Evolutionary conservation across 2,797 vertebrate species (phyloP), one percentile per base, ranked within the genome.

Genomic region (Scleropages formosus): DNA sequence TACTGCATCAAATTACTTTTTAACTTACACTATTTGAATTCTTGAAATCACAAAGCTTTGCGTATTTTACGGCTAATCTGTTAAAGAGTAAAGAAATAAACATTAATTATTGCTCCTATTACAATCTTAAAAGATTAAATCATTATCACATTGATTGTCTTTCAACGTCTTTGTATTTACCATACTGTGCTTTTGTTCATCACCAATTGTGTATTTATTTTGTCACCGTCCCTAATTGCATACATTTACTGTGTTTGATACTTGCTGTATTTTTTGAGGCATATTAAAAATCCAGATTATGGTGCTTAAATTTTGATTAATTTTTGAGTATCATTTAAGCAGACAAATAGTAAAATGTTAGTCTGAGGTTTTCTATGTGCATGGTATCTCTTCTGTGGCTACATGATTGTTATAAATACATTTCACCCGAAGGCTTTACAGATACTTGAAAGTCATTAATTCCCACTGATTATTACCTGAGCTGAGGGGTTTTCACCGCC

Each of bases 281-380:
- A 47, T 10, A 68, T 8, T 49, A 20, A 68, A 20, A 20, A 18
- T 11, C 47, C 64, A 44, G 8, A 39, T 68, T 67, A 39, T n/a
- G 3, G 39, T 67, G 39, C 24, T 9, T 27, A 67, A 24, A 27
- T 39, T 68, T 3, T 68, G 11, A 68, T 22, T n/a, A 47, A 18
- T 18, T 16, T 47, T 49, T 20, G 18, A 20, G 3, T 20, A 18
- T n/a, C n/a, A 68, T n/a, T 20, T n/a, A 66, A 16, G 6, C n/a
- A n/a, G n/a, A n/a, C 31, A 39, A 39, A 39, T 6, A 31, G 2
- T 39, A 39, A 39, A 39, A 31, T 31, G 39, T 39, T 2, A 39
- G 31, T 39, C 31, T 49, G 44, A 63, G 15, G 20, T 72, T 72
- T 72, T 72, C 46, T 53, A 66, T 22, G 62, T 75, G 16, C n/a